Conservation (phyloP, 2,113 vertebrate genomes). For the Athene noctua region DNA sequence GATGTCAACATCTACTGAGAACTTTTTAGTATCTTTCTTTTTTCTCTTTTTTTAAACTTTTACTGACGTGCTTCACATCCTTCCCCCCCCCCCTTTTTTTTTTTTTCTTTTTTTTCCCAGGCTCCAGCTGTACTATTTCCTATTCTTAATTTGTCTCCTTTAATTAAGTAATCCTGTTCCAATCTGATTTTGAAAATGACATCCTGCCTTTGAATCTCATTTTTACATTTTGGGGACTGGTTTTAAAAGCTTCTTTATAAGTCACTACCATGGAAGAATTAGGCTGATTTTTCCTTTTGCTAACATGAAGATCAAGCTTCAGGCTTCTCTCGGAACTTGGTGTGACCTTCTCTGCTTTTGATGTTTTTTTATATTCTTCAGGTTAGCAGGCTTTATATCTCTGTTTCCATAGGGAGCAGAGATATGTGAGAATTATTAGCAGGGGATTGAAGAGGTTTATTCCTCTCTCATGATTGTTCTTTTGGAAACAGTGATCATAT, state of each 20-base stretch:
- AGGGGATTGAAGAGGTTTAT: conserved; percentile 26
- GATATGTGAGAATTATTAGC: conserved; percentile 67
- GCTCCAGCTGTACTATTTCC: neutral
- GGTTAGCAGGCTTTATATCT: conserved; percentile 45
- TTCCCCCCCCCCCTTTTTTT: fast-evolving
- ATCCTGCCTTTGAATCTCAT: conserved; percentile 53
- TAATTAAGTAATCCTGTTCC: conserved; percentile 48
- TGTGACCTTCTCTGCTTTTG: conserved; percentile 66
- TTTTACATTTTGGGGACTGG: conserved; percentile 15
- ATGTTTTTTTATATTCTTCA: conserved; percentile 48
- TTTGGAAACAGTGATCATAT: conserved; percentile 13
- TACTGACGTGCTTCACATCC: neutral
- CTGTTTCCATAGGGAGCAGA: conserved; percentile 18
- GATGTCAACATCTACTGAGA: conserved; percentile 41
- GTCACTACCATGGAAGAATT: conserved; percentile 28
- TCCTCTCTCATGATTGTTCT: neutral
- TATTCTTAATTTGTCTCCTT: conserved; percentile 50
- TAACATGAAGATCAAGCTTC: conserved; percentile 54
- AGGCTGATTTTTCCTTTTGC: conserved; percentile 32
- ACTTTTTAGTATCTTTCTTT: neutral
- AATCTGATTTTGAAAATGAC: conserved; percentile 50
- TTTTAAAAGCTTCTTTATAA: conserved; percentile 52
- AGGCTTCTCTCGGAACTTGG: conserved; percentile 51
- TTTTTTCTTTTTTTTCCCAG: neutral
- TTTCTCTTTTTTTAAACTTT: neutral